Conservation (phyloP, 2,113 vertebrate species). For the Sorex fumeus region DNA sequence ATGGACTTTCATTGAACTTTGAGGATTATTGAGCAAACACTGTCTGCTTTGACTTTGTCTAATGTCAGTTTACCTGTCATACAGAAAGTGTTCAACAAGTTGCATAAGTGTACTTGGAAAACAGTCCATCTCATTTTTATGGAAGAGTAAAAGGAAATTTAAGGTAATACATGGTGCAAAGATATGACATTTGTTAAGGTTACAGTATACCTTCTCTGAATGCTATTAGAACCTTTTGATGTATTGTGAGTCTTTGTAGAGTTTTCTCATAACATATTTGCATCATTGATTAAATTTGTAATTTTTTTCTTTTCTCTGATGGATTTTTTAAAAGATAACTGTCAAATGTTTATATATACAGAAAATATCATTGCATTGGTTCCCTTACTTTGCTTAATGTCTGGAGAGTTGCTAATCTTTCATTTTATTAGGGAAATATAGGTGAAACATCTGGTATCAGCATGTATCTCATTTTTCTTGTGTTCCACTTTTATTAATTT, state of each 20-base stretch:
- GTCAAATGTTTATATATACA: not conserved
- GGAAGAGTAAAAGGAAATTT: not conserved
- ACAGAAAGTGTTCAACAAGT: not conserved
- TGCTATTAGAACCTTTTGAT: not conserved
- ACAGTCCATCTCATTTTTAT: not conserved
- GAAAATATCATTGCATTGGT: not conserved
- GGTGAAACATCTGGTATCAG: not conserved
- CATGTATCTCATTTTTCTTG: not conserved
- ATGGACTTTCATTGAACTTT: not conserved
- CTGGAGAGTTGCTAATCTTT: not conserved
- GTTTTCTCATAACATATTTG: not conserved
- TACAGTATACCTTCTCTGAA: not conserved
- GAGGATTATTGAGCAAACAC: not conserved
- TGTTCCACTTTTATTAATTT: slow-evolving; percentile 35
- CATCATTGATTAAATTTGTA: not conserved
- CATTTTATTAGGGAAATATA: not conserved
- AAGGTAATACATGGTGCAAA: not conserved
- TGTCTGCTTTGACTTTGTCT: not conserved
- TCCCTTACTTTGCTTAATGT: not conserved
- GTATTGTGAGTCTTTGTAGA: not conserved
- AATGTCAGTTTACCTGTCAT: not conserved
- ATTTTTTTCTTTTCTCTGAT: not conserved
- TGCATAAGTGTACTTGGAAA: not conserved
- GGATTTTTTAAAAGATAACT: not conserved
- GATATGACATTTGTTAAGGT: not conserved